Conservation (phyloP, 1,140 invertebrate species). For the Arctopsyche grandis region DNA sequence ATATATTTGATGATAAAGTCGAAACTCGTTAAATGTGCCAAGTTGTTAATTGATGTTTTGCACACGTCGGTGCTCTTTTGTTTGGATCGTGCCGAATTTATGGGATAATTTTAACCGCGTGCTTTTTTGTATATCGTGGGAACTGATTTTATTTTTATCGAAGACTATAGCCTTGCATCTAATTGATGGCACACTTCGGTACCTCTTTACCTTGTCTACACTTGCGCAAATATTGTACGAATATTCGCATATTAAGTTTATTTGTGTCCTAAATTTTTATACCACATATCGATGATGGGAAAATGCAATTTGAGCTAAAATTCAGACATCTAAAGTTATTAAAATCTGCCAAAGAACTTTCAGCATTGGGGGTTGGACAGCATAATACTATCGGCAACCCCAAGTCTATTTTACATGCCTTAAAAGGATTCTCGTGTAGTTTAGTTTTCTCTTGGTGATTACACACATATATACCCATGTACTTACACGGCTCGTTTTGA, state of each 20-base stretch:
- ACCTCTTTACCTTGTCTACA: not conserved
- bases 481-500: too few species aligned
- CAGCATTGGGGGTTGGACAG: too few species aligned
- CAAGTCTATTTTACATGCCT: not conserved
- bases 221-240: not conserved
- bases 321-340: too few species aligned
- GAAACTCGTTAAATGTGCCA: not conserved
- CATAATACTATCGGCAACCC: too few species aligned
- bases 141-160: not conserved
- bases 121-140: not conserved
- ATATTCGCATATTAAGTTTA: not conserved
- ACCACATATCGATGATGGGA: too few species aligned
- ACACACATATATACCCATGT: too few species aligned
- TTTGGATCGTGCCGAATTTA: not conserved
- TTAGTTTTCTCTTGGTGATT: not conserved
- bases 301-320: too few species aligned
- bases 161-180: too few species aligned
- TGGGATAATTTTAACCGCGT: not conserved
- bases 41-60: not conserved
- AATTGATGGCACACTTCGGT: too few species aligned
- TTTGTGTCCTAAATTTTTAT: not conserved
- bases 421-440: slow-evolving; percentile 12
- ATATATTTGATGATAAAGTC: not conserved
- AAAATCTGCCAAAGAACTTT: too few species aligned
- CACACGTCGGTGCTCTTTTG: not conserved